Evolutionary conservation across 2,888 invertebrate genomes (phyloP).

Genomic region (Heliconius erato): DNA sequence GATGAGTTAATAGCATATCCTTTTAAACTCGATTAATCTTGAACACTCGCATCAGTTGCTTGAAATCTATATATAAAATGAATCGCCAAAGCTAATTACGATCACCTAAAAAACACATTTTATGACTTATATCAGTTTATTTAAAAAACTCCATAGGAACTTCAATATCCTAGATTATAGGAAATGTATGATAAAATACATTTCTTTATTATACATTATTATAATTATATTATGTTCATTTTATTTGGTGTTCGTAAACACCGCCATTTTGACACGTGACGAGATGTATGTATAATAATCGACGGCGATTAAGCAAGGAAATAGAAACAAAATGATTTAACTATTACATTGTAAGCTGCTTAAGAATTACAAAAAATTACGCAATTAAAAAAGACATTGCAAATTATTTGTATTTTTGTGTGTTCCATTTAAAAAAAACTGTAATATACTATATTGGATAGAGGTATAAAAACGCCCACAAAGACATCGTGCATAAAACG

Average conservation of each 20-base stretch:
- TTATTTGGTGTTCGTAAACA: constrained; percentile 12
- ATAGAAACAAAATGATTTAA: constrained; percentile 42
- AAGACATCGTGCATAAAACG: constrained; percentile 34
- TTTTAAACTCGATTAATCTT: not conserved
- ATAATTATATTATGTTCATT: not conserved
- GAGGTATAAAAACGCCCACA: constrained; percentile 37
- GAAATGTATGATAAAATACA: not conserved
- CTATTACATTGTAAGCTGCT: not conserved
- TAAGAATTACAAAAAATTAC: not conserved
- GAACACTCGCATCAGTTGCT: not conserved
- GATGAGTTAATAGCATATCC: not conserved
- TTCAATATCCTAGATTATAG: not conserved
- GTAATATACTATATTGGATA: not conserved
- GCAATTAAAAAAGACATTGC: not conserved
- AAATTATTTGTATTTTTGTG: not conserved
- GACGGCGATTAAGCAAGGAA: constrained; percentile 42
- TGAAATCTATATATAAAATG: not conserved
- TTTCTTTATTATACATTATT: not conserved
- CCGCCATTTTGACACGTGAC: constrained; percentile 47
- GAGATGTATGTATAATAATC: constrained; percentile 38
- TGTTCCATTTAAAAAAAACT: not conserved
- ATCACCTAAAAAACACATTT: not conserved
- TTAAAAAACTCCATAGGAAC: not conserved
- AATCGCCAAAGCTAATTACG: not conserved
- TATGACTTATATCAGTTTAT: not conserved